Evolutionary conservation across 2,888 invertebrate genomes (phyloP), one percentile per base, ranked within the genome.

Genomic region (Eupeodes latifasciatus): DNA sequence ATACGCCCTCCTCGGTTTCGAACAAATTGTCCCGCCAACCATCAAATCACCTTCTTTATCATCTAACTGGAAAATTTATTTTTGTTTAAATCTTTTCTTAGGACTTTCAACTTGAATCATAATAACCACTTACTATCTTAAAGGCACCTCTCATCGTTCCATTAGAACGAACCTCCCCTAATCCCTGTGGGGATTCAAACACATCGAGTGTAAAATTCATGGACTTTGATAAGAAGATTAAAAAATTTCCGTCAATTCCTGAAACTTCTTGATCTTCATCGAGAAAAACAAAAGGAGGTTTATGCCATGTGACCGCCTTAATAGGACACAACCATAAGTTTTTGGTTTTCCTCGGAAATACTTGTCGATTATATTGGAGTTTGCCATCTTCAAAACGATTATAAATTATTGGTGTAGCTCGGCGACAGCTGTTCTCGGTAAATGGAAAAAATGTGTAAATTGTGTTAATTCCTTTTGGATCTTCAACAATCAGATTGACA

Each of bases 361-460:
- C 19, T 44, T 40, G 57, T 14, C 40, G 55, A 27, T 57, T 27
- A 44, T 44, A 71, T 27, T 57, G 19, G 0, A 57, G 14, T 4
- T 44, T 19, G 19, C 71, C 71, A 0, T 44, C 14, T 0, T 19
- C 19, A 47, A 57, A 71, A 14, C 71, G 71, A 27, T 71, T 71
- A 5, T 71, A 27, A 12, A 71, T 11, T 3, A 12, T 44, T 27
- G 44, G 2, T 6, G 1, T 11, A 27, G n/a, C 57, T 12, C 27
- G 9, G 16, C 71, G 55, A 12, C 71, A 71, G 44, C 36, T 57
- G 0, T 44, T 19, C 10, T 44, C 36, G 10, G 55, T 57, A n/a
- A 71, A 71, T 14, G 71, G 71, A 71, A 40, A 71, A 9, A 27
- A 71, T 0, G 71, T 57, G 57, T 71, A 71, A 44, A 71, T 27